Evolutionary conservation across 2,888 invertebrate genomes (phyloP), one percentile per base, ranked within the genome.

Genomic region (Rotaria magnacalcarata): DNA sequence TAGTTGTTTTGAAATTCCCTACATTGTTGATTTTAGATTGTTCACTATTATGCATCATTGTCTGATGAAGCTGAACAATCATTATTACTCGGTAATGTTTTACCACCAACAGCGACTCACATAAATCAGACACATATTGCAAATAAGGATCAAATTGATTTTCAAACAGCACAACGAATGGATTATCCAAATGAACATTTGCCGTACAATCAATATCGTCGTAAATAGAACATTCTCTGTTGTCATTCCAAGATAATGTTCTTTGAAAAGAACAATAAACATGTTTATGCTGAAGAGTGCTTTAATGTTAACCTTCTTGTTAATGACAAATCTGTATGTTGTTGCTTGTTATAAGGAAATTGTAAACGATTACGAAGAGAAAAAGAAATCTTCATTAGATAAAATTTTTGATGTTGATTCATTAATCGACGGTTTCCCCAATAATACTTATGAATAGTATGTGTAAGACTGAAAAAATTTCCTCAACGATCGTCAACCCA

Each of bases 31-130:
- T 2, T n/a, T n/a, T 67, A 67, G 67, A 67, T 67, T 41, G 67
- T 67, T 67, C 67, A 67, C 2, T 80, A 80, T 47, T 80, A 80
- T 80, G 43, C 80, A 14, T 47, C 80, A 80, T 47, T 80, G n/a
- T 47, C 43, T 3, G n/a, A 80, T 80, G 80, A 80, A n/a, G 80
- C 80, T 80, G 80, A 80, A n/a, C 43, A 43, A 80, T 80, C 80
- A 47, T 47, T 80, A 24, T 47, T 80, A n/a, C 34, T 80, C 21
- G 80, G 80, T 24, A 47, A 67, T 67, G 34, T 67, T 34, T 67
- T 67, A 41, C 67, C 67, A 67, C 67, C 34, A 67, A 67, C 4
- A 34, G 34, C 19, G 34, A 19, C 11, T 67, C 67, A 34, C 19
- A 24, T 2, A 8, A 6, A n/a, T 47, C 47, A 80, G n/a, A n/a